Conservation (phyloP, 2,797 vertebrate genomes). For the Todus mexicanus region DNA sequence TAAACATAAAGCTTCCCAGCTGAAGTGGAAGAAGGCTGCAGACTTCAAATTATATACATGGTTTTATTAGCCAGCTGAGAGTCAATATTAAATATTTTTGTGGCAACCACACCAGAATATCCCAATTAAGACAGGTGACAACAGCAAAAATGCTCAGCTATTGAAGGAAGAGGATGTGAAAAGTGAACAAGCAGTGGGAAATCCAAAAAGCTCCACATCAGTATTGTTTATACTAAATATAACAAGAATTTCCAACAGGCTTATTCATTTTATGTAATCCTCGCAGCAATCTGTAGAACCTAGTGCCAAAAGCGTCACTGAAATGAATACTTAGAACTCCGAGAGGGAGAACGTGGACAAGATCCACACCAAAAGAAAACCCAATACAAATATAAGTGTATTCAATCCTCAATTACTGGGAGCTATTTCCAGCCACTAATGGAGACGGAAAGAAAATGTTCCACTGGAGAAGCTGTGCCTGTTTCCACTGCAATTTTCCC, state of each 20-base stretch:
- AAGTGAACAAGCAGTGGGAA: not conserved
- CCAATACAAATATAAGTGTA: rapidly evolving
- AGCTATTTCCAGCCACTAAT: not conserved
- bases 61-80: not conserved
- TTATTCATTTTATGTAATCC: not conserved
- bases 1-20: not conserved
- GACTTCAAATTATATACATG: not conserved
- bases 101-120: not conserved
- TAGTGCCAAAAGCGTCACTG: not conserved
- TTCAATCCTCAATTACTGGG: not conserved
- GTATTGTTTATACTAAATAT: not conserved
- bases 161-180: not conserved
- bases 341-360: not conserved
- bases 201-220: not conserved
- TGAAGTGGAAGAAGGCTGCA: not conserved
- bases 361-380: not conserved
- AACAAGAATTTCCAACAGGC: not conserved
- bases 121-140: not conserved
- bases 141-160: not conserved
- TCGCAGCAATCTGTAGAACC: not conserved
- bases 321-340: not conserved
- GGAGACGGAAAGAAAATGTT: not conserved
- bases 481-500: not conserved
- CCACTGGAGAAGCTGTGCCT: not conserved
- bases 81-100: not conserved